These are phyloP conservation scores for Polypterus bichir DNA, from an alignment of 2,113 vertebrate species.

Conservation along the genomic window DNA sequence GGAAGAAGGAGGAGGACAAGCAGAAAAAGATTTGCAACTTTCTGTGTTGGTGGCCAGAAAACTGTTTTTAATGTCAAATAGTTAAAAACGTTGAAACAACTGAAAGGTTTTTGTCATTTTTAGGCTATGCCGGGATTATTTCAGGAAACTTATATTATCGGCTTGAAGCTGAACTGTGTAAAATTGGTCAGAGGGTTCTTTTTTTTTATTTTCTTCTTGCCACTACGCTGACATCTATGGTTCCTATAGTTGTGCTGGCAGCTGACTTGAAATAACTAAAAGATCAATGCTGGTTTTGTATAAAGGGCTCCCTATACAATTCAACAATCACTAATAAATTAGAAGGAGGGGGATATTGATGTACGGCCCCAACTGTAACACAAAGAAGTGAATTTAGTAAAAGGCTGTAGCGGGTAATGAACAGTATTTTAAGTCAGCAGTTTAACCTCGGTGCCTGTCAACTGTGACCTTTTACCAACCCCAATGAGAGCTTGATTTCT, in stretches of 20 bases:
- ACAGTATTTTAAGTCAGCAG: constrained; percentile 99
- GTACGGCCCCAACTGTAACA: constrained; percentile 81
- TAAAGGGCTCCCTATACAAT: constrained; percentile 44
- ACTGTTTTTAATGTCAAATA: too few relatives aligned
- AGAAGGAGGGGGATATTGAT: constrained; percentile 81
- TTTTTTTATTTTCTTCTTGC: constrained; percentile 18
- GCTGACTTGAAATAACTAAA: constrained; percentile 50
- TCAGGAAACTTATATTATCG: too few relatives aligned
- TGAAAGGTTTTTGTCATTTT: too few relatives aligned
- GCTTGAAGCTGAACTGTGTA: too few relatives aligned
- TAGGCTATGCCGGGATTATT: too few relatives aligned
- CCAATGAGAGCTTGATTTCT: constrained; percentile 91
- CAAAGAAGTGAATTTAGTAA: constrained; percentile 93
- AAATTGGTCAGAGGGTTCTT: too few relatives aligned
- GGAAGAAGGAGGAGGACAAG: too few relatives aligned
- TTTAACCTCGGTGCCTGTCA: constrained; percentile 98
- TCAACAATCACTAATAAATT: constrained; percentile 92
- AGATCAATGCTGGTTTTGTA: constrained; percentile 68
- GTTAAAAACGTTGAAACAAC: too few relatives aligned
- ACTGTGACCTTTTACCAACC: constrained; percentile 98
- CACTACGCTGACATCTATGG: constrained; percentile 31
- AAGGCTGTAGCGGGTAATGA: constrained; percentile 90
- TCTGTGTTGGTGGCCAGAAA: too few relatives aligned
- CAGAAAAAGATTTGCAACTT: too few relatives aligned
- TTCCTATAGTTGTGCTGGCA: constrained; percentile 49